Evolutionary conservation across 2,113 vertebrate genomes (phyloP).

Genomic region (Probosciger aterrimus): DNA sequence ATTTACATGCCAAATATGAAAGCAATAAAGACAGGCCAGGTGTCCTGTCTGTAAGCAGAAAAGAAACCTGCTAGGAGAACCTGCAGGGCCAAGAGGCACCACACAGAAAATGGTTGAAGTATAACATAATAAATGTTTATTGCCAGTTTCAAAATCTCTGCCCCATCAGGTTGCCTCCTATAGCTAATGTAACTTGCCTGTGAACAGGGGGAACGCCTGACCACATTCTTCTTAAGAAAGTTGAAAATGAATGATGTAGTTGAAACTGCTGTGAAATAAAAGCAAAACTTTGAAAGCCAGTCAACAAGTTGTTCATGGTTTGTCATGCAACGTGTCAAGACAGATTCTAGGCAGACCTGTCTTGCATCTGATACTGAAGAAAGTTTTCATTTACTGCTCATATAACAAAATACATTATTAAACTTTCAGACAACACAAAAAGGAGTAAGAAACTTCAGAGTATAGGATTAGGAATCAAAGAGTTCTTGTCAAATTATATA

Average conservation of each 20-base stretch:
- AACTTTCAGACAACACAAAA: neutral
- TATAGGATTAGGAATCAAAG: neutral
- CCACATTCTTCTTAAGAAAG: neutral
- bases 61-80: neutral
- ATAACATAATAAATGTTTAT: neutral
- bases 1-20: neutral
- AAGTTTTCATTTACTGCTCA: neutral
- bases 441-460: neutral
- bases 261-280: neutral
- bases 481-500: neutral
- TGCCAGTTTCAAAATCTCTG: neutral
- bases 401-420: neutral
- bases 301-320: neutral
- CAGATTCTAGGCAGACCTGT: neutral
- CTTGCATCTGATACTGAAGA: neutral
- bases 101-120: neutral
- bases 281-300: neutral
- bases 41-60: neutral
- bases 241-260: neutral
- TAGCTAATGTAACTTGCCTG: neutral
- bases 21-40: neutral
- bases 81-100: neutral
- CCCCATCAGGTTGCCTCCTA: neutral
- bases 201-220: neutral
- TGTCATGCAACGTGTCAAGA: neutral